Evolutionary conservation across 2,888 invertebrate species (phyloP), one percentile per base, ranked within the genome.

Genomic region (Lydus trimaculatus): DNA sequence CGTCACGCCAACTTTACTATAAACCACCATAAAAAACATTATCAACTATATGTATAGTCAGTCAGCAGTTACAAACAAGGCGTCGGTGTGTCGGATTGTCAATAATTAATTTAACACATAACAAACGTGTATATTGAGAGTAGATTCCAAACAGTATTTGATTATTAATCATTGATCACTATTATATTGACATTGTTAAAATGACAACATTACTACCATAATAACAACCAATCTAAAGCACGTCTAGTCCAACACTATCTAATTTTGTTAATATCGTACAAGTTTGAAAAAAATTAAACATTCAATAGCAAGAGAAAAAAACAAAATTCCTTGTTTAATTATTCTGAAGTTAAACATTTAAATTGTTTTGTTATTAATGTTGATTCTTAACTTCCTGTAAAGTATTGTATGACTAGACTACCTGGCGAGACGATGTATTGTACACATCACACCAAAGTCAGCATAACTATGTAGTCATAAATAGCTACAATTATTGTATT

Each of bases 101-200:
- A 43, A 43, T 43, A 43, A 43, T 43, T 43, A 43, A 43, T 43
- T 43, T 13, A 56, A 56, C 56, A 23, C 56, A 56, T 56, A 43
- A 43, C 43, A 43, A 43, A 43, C 43, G 17, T 43, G 13, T 17
- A 8, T 7, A 43, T 43, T 8, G 43, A 43, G 43, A 43, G 43
- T 17, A 17, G 1, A 43, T 43, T 43, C 43, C 43, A 17, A 17
- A 17, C 43, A 17, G 17, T 17, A 17, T 43, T 56, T 56, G 56
- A 23, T 56, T 25, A 56, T 56, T 56, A 56, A 56, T 56, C 56
- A 56, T 56, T 8, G 43, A 56, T 56, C 11, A 23, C 25, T 25
- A 25, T 56, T 25, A 20, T 25, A 25, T 56, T 25, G 25, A 25
- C 25, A 56, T 56, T 25, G 15, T 15, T 56, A 11, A 56, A 56